phyloP scores from a whole-genome alignment of 2,797 vertebrate genomes.

The Streptopelia turtur region DNA sequence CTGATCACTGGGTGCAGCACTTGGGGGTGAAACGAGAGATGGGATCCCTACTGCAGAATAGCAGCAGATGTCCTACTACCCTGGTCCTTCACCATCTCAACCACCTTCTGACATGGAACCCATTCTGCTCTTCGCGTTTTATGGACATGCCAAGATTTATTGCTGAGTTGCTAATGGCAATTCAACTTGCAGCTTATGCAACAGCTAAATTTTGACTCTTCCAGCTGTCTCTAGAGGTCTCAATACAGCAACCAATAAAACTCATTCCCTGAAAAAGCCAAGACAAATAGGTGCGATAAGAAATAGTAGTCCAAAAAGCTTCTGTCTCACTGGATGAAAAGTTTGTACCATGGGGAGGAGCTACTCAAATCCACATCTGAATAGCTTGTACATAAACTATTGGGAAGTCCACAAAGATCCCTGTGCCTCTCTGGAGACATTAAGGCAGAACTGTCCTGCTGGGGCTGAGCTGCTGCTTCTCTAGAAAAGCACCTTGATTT shows the following conservation, averaged over 20 bases:
- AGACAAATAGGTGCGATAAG: background rate
- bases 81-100: background rate
- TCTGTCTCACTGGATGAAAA: background rate
- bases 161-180: background rate
- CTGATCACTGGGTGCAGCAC: background rate
- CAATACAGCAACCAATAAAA: background rate
- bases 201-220: background rate
- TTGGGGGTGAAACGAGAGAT: background rate
- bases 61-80: background rate
- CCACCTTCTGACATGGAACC: fast-evolving
- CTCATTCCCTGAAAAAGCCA: background rate
- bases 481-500: background rate
- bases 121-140: background rate
- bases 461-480: background rate
- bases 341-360: background rate
- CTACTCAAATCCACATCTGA: background rate
- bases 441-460: background rate
- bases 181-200: background rate
- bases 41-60: background rate
- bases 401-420: background rate
- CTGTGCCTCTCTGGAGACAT: background rate
- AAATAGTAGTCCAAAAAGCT: background rate
- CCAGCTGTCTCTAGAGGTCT: background rate
- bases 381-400: background rate
- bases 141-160: background rate